Percentiles rank a stretch among this genome's conserved stretches.
Evolutionary conservation across 2,113 vertebrate species (phyloP).

Genomic region (Erythrolamprus reginae): DNA sequence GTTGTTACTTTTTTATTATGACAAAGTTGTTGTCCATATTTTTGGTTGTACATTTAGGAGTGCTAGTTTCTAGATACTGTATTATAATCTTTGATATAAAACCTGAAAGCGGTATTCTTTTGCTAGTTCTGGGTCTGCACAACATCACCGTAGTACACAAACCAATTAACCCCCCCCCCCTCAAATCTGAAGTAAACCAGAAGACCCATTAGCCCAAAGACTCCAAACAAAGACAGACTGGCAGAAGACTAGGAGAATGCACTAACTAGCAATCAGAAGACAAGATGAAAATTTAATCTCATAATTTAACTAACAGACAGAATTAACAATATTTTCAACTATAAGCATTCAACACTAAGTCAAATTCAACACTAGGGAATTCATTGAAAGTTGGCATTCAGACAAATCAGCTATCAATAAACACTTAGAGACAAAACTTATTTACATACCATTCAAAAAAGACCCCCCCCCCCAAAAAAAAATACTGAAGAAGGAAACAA

Average conservation of each 20-base stretch:
- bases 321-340: not conserved
- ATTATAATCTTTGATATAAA: not conserved
- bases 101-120: not conserved
- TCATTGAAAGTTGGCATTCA: not conserved
- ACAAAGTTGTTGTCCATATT: not conserved
- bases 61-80: not conserved
- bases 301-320: not conserved
- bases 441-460: not conserved
- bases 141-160: not conserved
- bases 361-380: not conserved
- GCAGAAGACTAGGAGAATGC: not conserved
- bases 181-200: not conserved
- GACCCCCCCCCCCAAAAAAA: not conserved
- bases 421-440: not conserved
- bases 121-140: not conserved
- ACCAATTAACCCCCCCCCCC: not conserved
- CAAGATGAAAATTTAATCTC: not conserved
- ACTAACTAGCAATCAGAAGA: not conserved
- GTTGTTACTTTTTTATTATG: not conserved
- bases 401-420: not conserved
- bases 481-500: not conserved
- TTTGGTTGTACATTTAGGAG: not conserved
- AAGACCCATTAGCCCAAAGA: not conserved
- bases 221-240: not conserved
- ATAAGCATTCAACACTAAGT: not conserved